phyloP scores from a whole-genome alignment of 2,888 invertebrate species.

The Incurvaria masculella region DNA sequence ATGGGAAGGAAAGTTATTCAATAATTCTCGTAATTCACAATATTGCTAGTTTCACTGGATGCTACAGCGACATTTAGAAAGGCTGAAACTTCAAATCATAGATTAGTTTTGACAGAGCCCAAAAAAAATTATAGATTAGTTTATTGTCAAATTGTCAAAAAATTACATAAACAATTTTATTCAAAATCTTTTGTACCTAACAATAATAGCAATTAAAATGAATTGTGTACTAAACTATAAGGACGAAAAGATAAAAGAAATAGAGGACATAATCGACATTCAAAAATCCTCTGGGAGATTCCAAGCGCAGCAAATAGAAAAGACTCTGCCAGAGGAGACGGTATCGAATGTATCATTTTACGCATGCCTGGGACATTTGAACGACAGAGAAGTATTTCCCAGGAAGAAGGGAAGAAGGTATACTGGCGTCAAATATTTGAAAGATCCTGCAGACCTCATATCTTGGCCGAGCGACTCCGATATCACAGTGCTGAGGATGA shows the following conservation, averaged over 20 bases:
- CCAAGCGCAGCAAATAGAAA: slow-evolving; percentile 34
- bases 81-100: too few species aligned
- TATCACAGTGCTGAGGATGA: slow-evolving; percentile 55
- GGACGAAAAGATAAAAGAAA: slow-evolving; percentile 34
- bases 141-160: slow-evolving; percentile 17
- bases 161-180: slow-evolving; percentile 17
- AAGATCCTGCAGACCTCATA: slow-evolving; percentile 30
- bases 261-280: slow-evolving; percentile 45
- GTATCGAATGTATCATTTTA: slow-evolving; percentile 11
- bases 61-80: too few species aligned
- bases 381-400: not conserved
- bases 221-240: slow-evolving; percentile 8
- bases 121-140: slow-evolving; percentile 24
- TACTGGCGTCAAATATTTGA: slow-evolving; percentile 21
- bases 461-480: slow-evolving; percentile 60
- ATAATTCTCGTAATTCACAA: too few species aligned
- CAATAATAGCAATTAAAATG: not conserved
- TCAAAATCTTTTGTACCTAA: slow-evolving; percentile 9
- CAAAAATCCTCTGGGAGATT: slow-evolving; percentile 41
- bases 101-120: too few species aligned
- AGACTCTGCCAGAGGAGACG: slow-evolving; percentile 29
- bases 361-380: not conserved
- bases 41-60: too few species aligned
- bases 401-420: not conserved
- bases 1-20: too few species aligned